phyloP scores from a whole-genome alignment of 2,888 invertebrate genomes.

The Monopis laevigella region DNA sequence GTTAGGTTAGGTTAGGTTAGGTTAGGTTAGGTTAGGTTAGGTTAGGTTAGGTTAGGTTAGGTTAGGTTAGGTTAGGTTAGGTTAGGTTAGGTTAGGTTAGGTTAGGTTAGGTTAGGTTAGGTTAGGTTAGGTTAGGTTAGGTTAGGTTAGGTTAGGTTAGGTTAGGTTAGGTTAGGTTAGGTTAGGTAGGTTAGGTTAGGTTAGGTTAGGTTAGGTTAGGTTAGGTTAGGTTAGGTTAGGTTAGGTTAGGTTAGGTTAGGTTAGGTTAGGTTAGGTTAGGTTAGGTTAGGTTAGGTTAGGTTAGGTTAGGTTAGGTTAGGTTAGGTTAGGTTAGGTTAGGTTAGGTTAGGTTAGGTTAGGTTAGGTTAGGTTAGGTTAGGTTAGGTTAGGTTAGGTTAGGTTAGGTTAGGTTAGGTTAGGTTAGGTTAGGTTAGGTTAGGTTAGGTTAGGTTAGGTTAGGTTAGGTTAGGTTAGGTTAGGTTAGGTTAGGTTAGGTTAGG shows the following conservation, averaged over 20 bases:
- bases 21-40: constrained; percentile 23
- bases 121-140: constrained; percentile 17
- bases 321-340: constrained; percentile 14
- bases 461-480: constrained; percentile 17
- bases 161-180: constrained; percentile 17
- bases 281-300: constrained; percentile 12
- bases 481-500: constrained; percentile 16
- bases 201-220: constrained; percentile 15
- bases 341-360: constrained; percentile 16
- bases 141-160: constrained; percentile 16
- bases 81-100: constrained; percentile 24
- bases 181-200: constrained; percentile 15
- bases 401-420: constrained; percentile 11
- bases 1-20: constrained; percentile 23
- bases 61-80: constrained; percentile 22
- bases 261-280: constrained; percentile 13
- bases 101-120: constrained; percentile 21
- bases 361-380: constrained; percentile 11
- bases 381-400: constrained; percentile 11
- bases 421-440: constrained; percentile 10
- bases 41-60: constrained; percentile 22
- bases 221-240: constrained; percentile 13
- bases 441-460: constrained; percentile 15
- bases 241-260: constrained; percentile 13
- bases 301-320: constrained; percentile 13